Evolutionary conservation across 1,140 invertebrate species (phyloP).

Genomic region (Brachionus rubens): DNA sequence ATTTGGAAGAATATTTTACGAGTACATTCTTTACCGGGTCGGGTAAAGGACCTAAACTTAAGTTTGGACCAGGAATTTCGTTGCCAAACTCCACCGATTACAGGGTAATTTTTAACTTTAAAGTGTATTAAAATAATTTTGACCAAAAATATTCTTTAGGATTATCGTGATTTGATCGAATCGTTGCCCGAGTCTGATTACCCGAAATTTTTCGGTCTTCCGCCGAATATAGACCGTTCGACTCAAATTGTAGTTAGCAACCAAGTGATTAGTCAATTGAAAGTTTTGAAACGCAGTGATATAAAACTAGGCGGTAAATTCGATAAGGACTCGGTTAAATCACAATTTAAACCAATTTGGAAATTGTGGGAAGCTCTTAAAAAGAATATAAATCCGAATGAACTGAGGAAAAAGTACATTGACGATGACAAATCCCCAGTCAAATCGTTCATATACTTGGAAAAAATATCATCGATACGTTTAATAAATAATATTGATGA

Average conservation of each 20-base stretch:
- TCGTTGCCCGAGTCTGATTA: constrained; percentile 68
- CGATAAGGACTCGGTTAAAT: constrained; percentile 56
- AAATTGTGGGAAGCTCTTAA: constrained; percentile 40
- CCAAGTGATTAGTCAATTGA: constrained; percentile 67
- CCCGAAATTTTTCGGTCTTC: constrained; percentile 73
- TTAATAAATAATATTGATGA: constrained; percentile 49
- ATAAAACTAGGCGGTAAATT: constrained; percentile 57
- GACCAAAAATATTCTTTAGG: too few species aligned
- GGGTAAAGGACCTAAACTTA: constrained; percentile 57
- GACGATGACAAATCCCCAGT: constrained; percentile 40
- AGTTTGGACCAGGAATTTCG: constrained; percentile 32
- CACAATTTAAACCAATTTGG: constrained; percentile 35
- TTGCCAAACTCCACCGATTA: constrained; percentile 60
- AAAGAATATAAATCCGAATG: constrained; percentile 11
- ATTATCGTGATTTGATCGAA: constrained; percentile 67
- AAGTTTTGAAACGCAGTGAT: constrained; percentile 55
- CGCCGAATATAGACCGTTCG: constrained; percentile 74
- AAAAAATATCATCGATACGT: constrained; percentile 48
- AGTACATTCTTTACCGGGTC: constrained; percentile 59
- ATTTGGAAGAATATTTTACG: constrained; percentile 73
- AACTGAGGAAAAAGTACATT: constrained; percentile 29
- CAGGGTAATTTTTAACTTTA: constrained; percentile 56
- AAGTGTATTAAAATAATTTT: too few species aligned
- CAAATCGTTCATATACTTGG: constrained; percentile 38
- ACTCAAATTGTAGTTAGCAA: constrained; percentile 70